These are phyloP conservation scores for Perodicticus potto DNA, from an alignment of 2,797 vertebrate genomes.

Conservation along the genomic window DNA sequence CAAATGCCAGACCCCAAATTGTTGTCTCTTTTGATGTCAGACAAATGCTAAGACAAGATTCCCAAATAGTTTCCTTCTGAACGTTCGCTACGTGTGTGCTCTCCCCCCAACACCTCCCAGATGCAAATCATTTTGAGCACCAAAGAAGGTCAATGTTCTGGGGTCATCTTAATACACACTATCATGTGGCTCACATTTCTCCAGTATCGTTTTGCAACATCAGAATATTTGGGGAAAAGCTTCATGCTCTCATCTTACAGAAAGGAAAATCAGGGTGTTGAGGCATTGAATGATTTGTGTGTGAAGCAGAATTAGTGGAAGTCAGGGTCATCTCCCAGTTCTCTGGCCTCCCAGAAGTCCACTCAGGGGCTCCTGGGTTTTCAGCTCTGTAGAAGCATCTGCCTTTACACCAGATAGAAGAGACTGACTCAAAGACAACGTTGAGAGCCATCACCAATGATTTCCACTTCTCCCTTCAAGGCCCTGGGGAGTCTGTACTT, in stretches of 20 bases:
- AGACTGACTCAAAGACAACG: neutral
- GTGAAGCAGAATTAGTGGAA: neutral
- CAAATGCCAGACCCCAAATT: slow-evolving; percentile 25
- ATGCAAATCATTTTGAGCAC: neutral
- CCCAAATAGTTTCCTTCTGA: slow-evolving; percentile 22
- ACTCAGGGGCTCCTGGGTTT: neutral
- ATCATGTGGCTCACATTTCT: neutral
- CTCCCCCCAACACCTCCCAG: neutral
- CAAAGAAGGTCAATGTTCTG: slow-evolving; percentile 16
- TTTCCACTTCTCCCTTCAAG: neutral
- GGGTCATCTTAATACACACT: neutral
- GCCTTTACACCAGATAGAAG: neutral
- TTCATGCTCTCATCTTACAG: neutral
- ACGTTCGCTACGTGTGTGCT: neutral
- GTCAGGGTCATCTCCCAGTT: neutral
- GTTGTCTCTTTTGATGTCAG: slow-evolving; percentile 30
- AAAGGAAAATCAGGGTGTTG: neutral
- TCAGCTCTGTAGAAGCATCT: neutral
- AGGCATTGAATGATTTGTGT: neutral
- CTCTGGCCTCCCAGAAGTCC: neutral
- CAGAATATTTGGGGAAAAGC: slow-evolving; percentile 17
- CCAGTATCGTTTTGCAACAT: neutral
- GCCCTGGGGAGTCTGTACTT: rapidly evolving
- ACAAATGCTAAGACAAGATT: slow-evolving; percentile 32
- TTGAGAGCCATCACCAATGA: neutral